These are phyloP conservation scores for Stegana nigrithorax DNA, from an alignment of 2,888 invertebrate genomes.

Conservation along the genomic window DNA sequence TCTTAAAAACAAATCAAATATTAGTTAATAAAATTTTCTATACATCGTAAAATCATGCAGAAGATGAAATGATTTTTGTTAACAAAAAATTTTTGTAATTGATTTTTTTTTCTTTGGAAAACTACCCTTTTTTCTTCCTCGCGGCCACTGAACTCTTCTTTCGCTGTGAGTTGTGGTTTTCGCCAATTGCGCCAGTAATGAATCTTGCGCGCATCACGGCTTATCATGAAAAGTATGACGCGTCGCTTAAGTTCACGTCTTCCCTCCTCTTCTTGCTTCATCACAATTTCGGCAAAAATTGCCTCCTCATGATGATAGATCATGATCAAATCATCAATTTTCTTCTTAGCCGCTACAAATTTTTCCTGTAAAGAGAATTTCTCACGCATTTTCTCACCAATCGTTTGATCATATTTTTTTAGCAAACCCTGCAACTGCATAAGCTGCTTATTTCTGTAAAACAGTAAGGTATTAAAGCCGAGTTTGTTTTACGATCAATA, in stretches of 20 bases:
- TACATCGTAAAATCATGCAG: too few relatives aligned
- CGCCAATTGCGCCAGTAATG: constrained; percentile 59
- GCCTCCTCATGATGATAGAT: constrained; percentile 48
- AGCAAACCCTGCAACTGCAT: constrained; percentile 58
- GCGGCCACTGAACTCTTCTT: constrained; percentile 37
- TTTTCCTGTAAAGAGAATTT: constrained; percentile 46
- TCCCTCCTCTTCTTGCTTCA: constrained; percentile 53
- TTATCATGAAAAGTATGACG: constrained; percentile 59
- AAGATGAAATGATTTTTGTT: too few relatives aligned
- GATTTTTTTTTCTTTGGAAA: too few relatives aligned
- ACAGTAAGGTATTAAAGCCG: neutral
- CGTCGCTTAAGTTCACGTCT: constrained; percentile 54
- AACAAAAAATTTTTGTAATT: too few relatives aligned
- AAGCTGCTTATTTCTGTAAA: constrained; percentile 56
- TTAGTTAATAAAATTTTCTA: too few relatives aligned
- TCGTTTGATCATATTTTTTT: constrained; percentile 61
- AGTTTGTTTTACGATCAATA: too few relatives aligned
- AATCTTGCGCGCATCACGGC: constrained; percentile 59
- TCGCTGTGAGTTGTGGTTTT: constrained; percentile 44
- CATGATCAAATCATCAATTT: constrained; percentile 49
- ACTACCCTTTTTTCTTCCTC: constrained; percentile 34
- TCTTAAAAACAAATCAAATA: too few relatives aligned
- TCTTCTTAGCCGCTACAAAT: constrained; percentile 39
- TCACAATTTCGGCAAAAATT: constrained; percentile 54
- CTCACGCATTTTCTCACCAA: constrained; percentile 60